These are phyloP conservation scores for Fragum whitleyi DNA, from an alignment of 2,888 invertebrate genomes.

Conservation along the genomic window DNA sequence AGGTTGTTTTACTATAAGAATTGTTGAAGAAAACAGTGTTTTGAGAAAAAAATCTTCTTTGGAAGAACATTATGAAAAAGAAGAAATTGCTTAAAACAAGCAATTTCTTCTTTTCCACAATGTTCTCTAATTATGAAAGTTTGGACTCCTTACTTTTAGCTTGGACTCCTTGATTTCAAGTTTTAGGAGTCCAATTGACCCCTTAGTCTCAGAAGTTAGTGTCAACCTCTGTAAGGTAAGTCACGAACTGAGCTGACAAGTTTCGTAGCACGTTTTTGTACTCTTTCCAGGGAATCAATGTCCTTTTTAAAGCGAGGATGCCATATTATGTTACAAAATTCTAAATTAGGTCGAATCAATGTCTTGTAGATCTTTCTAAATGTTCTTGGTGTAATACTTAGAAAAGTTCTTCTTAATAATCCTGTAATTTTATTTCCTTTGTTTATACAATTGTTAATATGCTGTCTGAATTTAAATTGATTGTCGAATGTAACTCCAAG, in stretches of 20 bases:
- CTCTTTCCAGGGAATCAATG: conserved; percentile 25
- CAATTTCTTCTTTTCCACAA: no score
- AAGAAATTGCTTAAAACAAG: no score
- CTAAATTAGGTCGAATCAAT: conserved; percentile 26
- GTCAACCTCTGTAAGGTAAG: no score
- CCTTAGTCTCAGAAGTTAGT: no score
- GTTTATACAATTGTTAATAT: conserved; percentile 37
- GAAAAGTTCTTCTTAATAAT: conserved; percentile 19
- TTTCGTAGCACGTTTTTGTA: conserved; percentile 22
- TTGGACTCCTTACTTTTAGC: no score
- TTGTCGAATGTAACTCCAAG: conserved; percentile 34
- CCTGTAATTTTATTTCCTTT: conserved; percentile 37
- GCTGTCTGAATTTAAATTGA: conserved; percentile 34
- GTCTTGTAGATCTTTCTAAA: conserved; percentile 30
- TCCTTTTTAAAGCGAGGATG: conserved; percentile 29
- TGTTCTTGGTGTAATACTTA: conserved; percentile 33
- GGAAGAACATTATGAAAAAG: no score
- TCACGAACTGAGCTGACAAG: background rate
- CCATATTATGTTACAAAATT: conserved; percentile 36
- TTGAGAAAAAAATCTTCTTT: no score
- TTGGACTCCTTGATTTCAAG: no score
- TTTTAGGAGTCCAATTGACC: no score
- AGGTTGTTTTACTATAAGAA: no score
- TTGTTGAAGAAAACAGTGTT: no score
- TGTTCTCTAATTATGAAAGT: no score